Base-by-base conservation (phyloP, 1,140 invertebrate species). In the Himalopsyche phryganea region DNA sequence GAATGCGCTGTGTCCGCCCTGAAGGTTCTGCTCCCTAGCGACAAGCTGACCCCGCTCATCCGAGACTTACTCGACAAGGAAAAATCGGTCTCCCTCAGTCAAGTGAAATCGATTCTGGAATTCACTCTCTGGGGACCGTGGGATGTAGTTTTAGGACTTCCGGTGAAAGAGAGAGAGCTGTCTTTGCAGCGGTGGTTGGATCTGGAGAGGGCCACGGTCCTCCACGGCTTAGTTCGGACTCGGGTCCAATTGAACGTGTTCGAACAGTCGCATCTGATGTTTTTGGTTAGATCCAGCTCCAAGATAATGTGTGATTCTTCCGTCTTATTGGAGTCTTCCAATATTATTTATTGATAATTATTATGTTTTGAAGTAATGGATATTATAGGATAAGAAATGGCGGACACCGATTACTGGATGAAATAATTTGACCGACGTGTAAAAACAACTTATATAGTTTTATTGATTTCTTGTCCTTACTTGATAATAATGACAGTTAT, bases 81-180 rank as follows among this genome's bases (percentile, higher is more conserved):
- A 67, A 78, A 85, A 18, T 85, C 88, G 0, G 81, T 87, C 20
- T 88, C 87, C 1, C 68, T 93, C 18, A 82, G 79, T 35, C 80
- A 81, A 51, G 83, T 84, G 0, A 92, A 92, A 71, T 84, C 88
- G 0, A 80, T 92, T 0, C 69, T 93, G 19, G 90, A 93, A 67
- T 90, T 89, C 66, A 88, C 88, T 57, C 73, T 94, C 1, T 94
- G 90, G 89, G 91, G 90, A 2, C 91, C 90, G 1, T 81, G 87
- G 9, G 88, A 90, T 66, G 83, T 87, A 1, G 81, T 82, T 0
- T 74, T 89, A 9, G 82, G 83, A 0, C 81, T 81, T 5, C 82
- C 83, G 0, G 77, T 79, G 0, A 80, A 82, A 19, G 88, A 89
- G 57, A 78, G 86, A 2, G 87, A 89, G 61, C 66, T 85, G 11